Conservation (phyloP, 2,113 vertebrate genomes). For the Actenoides lindsayi region DNA sequence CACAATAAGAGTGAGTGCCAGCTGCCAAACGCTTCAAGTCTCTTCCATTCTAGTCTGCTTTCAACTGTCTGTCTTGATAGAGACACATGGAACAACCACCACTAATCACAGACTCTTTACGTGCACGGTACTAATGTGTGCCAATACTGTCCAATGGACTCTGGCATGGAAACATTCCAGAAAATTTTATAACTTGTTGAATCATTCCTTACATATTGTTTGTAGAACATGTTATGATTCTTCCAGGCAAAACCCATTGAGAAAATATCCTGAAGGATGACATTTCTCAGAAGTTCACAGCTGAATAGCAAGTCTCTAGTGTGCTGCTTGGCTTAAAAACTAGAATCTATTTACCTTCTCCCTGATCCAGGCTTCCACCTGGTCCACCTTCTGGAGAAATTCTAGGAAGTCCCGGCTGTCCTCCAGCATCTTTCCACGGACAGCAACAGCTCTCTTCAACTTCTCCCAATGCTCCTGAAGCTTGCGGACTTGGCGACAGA, state of each 20-base stretch:
- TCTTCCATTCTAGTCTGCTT: not conserved
- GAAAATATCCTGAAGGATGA: not conserved
- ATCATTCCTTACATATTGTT: not conserved
- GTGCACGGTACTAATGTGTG: not conserved
- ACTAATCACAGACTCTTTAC: not conserved
- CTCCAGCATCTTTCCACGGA: conserved; percentile 82
- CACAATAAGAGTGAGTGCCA: not conserved
- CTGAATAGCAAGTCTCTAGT: not conserved
- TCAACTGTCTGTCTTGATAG: not conserved
- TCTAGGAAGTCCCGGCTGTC: conserved; percentile 84
- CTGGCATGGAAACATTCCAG: not conserved
- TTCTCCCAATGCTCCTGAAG: conserved; percentile 82
- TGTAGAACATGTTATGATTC: not conserved
- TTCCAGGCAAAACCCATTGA: not conserved
- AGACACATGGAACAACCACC: not conserved
- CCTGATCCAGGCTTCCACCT: conserved; percentile 89
- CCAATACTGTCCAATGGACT: not conserved
- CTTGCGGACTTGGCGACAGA: conserved; percentile 51
- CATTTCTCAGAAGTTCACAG: not conserved
- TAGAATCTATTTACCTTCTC: conserved; percentile 78
- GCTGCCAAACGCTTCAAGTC: not conserved
- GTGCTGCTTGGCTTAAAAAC: not conserved
- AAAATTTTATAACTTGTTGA: not conserved
- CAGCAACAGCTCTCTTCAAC: conserved; percentile 77
- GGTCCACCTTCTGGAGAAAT: conserved; percentile 88